phyloP scores from a whole-genome alignment of 2,888 invertebrate genomes.

The Hecatera dysodea region DNA sequence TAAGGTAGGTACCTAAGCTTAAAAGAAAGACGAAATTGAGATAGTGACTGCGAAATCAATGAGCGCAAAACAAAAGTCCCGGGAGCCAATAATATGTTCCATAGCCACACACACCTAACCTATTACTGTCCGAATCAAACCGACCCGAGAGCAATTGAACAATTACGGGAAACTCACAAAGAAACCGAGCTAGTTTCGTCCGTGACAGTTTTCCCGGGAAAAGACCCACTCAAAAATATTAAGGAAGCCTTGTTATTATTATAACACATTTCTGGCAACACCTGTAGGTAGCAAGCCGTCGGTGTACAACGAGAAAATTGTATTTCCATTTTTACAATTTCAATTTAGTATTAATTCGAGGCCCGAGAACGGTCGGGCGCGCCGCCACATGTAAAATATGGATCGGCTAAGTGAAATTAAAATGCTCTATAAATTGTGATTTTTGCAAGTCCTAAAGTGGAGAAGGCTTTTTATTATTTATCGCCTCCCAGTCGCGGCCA shows the following conservation, averaged over 20 bases:
- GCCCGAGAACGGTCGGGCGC: constrained; percentile 86
- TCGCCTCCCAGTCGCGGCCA: constrained; percentile 85
- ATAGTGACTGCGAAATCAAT: background rate
- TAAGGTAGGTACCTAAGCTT: background rate
- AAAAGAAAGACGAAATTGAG: background rate
- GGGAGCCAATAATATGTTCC: constrained; percentile 5
- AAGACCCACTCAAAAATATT: constrained; percentile 77
- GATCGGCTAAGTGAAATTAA: constrained; percentile 91
- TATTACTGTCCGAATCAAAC: constrained; percentile 31
- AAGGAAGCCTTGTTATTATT: constrained; percentile 85
- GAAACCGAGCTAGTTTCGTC: constrained; percentile 51
- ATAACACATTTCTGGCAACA: constrained; percentile 85
- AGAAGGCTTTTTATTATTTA: constrained; percentile 91
- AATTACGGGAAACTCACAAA: constrained; percentile 63
- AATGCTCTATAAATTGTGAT: constrained; percentile 91
- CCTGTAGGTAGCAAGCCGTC: constrained; percentile 80
- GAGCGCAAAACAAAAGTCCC: background rate
- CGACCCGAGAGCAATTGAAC: constrained; percentile 54
- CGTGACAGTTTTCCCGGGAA: constrained; percentile 65
- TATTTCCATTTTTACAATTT: constrained; percentile 91
- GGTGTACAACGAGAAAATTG: constrained; percentile 88
- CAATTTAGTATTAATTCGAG: constrained; percentile 91
- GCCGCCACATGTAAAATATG: constrained; percentile 91
- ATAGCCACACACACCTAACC: constrained; percentile 10
- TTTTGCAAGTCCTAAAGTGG: constrained; percentile 91